phyloP scores from a whole-genome alignment of 2,113 vertebrate species.

The Neotoma lepida region DNA sequence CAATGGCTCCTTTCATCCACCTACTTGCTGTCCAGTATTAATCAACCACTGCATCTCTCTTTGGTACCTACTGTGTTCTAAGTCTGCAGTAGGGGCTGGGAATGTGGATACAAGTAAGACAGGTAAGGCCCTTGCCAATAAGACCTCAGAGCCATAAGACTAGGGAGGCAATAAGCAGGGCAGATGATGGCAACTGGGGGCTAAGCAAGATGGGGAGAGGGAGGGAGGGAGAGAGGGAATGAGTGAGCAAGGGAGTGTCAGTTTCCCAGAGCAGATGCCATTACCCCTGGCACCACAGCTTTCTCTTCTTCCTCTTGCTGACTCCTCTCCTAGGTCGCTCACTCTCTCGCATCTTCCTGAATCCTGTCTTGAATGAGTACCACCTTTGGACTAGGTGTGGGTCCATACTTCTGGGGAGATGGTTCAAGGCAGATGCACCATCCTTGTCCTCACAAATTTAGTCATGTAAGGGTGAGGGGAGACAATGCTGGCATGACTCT shows the following conservation, averaged over 20 bases:
- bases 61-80: background rate
- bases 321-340: background rate
- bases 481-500: rapidly evolving
- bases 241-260: no score
- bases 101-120: background rate
- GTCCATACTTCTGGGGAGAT: background rate
- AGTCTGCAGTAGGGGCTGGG: background rate
- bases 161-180: background rate
- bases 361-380: background rate
- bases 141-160: background rate
- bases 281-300: no score
- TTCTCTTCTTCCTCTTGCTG: no score
- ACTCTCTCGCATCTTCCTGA: background rate
- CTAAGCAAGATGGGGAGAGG: background rate
- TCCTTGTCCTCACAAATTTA: background rate
- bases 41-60: background rate
- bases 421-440: background rate
- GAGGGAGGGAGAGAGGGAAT: background rate
- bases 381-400: background rate
- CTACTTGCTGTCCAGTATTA: background rate
- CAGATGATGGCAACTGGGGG: background rate
- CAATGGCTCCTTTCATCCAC: background rate
- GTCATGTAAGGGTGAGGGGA: background rate
- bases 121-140: background rate
- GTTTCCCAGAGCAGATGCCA: background rate